Evolutionary conservation across 2,888 invertebrate species (phyloP), one percentile per base, ranked within the genome.

Genomic region (Plusia festucae): DNA sequence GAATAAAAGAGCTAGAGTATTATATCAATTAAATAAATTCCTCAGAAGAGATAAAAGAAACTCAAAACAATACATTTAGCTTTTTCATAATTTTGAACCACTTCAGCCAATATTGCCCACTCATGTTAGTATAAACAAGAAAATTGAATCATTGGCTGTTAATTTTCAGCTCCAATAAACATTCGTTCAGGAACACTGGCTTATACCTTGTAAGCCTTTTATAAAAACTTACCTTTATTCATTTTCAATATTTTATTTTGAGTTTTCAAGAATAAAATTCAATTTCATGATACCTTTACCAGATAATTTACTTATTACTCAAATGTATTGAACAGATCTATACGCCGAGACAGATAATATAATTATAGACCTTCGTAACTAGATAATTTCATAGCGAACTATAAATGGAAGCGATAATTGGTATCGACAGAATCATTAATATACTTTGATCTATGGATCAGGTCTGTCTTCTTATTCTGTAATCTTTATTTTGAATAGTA

Each of bases 271-370:
- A 56, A 53, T 52, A 65, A 9, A 30, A 9, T 30, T 30, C 70
- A 62, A 76, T 73, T 73, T 60, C 57, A 40, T 57, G 20, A 55
- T 64, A 67, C 70, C 60, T 70, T 70, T 65, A 66, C 56, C 60
- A 66, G 53, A 66, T 34, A 64, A 74, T 76, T 59, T 68, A 77
- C 71, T 63, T 68, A 77, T 74, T 63, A 74, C 62, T 68, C 65
- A 68, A 61, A 62, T 78, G 68, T 77, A 77, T 70, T 63, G 68
- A 68, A 71, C 63, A 30, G 40, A 63, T 55, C 53, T 64, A 57
- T 52, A 49, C 52, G 54, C 15, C 46, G 58, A 63, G 66, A 71
- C 71, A 76, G 78, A 78, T 63, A 74, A 77, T 62, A 65, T 68
- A 68, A 71, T 75, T 65, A 56, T 56, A 59, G 64, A 55, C 30